Evolutionary conservation across 2,113 vertebrate species (phyloP), one percentile per base, ranked within the genome.

Genomic region (Cyrtonyx montezumae): DNA sequence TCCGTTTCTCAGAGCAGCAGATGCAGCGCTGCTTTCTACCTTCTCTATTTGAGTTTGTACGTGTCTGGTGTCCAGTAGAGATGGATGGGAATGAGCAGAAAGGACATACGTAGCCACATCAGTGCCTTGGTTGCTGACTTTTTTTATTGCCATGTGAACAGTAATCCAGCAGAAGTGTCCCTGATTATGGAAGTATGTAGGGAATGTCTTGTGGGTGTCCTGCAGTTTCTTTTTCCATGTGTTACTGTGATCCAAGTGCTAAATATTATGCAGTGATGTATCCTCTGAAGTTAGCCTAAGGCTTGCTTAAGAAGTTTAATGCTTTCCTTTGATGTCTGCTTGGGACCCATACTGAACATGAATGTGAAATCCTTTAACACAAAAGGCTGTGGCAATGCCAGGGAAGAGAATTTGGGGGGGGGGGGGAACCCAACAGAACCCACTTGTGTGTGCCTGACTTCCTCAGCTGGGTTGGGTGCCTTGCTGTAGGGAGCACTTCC

Each of bases 151-250:
- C 45, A 0, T 51, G 26, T 18, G 90, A 93, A 36, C 79, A 91
- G 69, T 58, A 95, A 89, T 95, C 93, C 79, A 89, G 79, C 93
- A 96, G 94, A 88, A 93, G 84, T 46, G 59, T 65, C 69, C 76
- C 85, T 55, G 95, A 94, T 97, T 91, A 92, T 91, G 83, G 96
- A 97, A 86, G 78, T 96, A 96, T 97, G 93, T 90, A 59, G 94
- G 84, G 91, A 97, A 98, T 97, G 97, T 96, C 93, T 97, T 95
- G 84, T 97, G 84, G 94, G 94, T 74, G 17, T 93, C 96, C 96
- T 95, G 80, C 95, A 92, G 25, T 73, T 92, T 82, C 73, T 78
- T 93, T 88, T 87, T 73, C 49, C 73, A 10, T 84, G 69, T 85
- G 85, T 61, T 90, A 61, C 77, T 96, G 75, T 66, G 86, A 85